Evolutionary conservation across 2,888 invertebrate species (phyloP), one percentile per base, ranked within the genome.

Genomic region (Gymnosoma rotundatum): DNA sequence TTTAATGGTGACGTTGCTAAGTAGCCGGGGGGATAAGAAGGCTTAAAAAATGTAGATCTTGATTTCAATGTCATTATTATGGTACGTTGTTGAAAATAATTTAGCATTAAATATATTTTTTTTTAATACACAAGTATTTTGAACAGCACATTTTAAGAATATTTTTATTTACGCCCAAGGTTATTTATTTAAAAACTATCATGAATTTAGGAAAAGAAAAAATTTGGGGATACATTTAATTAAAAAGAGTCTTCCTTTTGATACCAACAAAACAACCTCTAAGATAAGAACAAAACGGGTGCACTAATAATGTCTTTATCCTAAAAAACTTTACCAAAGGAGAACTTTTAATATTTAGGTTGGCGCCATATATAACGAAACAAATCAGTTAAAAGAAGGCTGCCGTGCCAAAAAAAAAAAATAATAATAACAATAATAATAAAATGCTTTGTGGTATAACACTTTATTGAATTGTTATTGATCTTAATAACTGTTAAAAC

Each of bases 1-100:
- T 78, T 70, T 70, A 60, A 78, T 78, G 69, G 78, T 78, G 73
- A 78, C 64, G 64, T 42, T 64, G 38, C 50, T 18, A 36, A 50
- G 48, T 32, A 18, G 45, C 21, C 21, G 42, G 48, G 56, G 36
- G 45, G 25, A 36, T 14, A 3, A 20, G 25, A 48, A 12, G 52
- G 25, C 12, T 54, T 42, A 20, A 42, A 42, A 70, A 50, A 42
- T 60, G 60, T 20, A 61, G 38, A 70, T 78, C 48, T 70, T 70
- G 56, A 64, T 54, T 63, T 70, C 78, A 70, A 21, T 78, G 78
- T 58, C 78, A 78, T 60, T 72, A 60, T 32, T 72, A 60, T 32
- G 36, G 32, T 42, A 54, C 9, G 20, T 20, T 66, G 32, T 21
- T 56, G 25, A 56, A 64, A 64, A 42, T 42, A 63, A 54, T 64